Evolutionary conservation across 2,797 vertebrate species (phyloP).

Genomic region (Bradypus variegatus): DNA sequence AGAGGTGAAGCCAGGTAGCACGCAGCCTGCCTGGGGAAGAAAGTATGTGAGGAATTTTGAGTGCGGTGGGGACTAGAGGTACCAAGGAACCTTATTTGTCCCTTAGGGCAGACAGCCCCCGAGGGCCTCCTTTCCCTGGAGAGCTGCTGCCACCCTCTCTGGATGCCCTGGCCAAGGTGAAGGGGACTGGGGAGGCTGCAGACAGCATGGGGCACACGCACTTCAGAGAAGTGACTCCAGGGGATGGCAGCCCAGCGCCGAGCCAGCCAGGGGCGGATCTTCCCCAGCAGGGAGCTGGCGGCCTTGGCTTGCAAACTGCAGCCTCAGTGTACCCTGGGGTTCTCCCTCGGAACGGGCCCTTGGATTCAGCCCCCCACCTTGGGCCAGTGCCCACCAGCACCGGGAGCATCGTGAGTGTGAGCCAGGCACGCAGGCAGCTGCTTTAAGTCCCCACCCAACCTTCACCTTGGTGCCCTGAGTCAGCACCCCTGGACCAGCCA

Average conservation of each 20-base stretch:
- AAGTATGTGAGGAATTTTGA: constrained; percentile 59
- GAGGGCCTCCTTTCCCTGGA: constrained; percentile 18
- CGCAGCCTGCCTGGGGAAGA: not conserved
- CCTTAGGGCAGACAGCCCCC: not conserved
- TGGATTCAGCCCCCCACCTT: too few species aligned
- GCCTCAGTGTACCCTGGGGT: too few species aligned
- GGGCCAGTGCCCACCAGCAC: too few species aligned
- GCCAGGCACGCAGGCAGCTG: too few species aligned
- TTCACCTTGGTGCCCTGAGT: not conserved
- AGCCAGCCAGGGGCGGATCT: too few species aligned
- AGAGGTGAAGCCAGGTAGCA: not conserved
- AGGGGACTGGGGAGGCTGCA: not conserved
- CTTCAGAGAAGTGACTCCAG: too few species aligned
- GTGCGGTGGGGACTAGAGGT: not conserved
- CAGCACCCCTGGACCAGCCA: not conserved
- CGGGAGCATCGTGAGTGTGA: too few species aligned
- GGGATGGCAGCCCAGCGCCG: too few species aligned
- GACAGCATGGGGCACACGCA: too few species aligned
- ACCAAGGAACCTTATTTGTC: constrained; percentile 20
- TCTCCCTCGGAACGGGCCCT: too few species aligned
- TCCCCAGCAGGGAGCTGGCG: too few species aligned
- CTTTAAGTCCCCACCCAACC: too few species aligned
- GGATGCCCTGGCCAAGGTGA: not conserved
- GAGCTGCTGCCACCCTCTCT: not conserved
- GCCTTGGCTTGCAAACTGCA: not conserved